Evolutionary conservation across 2,113 vertebrate species (phyloP), one percentile per base, ranked within the genome.

Genomic region (Zootoca vivipara): DNA sequence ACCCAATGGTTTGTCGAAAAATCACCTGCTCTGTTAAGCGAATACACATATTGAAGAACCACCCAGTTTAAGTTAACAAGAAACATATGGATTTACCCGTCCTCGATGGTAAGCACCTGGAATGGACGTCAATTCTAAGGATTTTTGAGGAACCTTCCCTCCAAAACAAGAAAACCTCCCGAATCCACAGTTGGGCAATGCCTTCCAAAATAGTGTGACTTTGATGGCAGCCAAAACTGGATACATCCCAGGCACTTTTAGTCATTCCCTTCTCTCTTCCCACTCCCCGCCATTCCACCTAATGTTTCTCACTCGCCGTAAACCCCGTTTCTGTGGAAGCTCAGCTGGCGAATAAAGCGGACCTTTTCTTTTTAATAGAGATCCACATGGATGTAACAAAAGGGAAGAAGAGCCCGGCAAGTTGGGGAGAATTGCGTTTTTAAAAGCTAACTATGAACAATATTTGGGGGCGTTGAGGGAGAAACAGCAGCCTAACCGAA

Each of bases 401-500:
- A 70, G 81, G 73, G 90, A 88, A 82, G 90, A 88, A 82, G 12
- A 26, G 83, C 30, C 22, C 91, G 93, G 90, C 30, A 0, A 56
- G 46, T 77, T 83, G 58, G 79, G 42, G 46, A 74, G 69, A 91
- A 93, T 83, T 0, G 7, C 5, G 16, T 86, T 91, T 62, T 90
- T 69, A 94, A 77, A 79, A 87, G 69, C 90, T 81, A 65, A 7
- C 87, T 86, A 82, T 85, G 82, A 94, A 91, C 3, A 90, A 86
- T 82, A 22, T 30, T 9, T 12, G 10, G 35, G 4, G 70, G n/a
- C 30, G 82, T 87, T 78, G 90, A 86, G 93, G 89, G 40, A 77
- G 3, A 22, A 3, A 62, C 42, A 16, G 2, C 46, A 86, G n/a
- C 67, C 56, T 89, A 88, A 91, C 94, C 96, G 92, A 94, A 93